Evolutionary conservation across 2,888 invertebrate species (phyloP), one percentile per base, ranked within the genome.

Genomic region (Cepaea hortensis): DNA sequence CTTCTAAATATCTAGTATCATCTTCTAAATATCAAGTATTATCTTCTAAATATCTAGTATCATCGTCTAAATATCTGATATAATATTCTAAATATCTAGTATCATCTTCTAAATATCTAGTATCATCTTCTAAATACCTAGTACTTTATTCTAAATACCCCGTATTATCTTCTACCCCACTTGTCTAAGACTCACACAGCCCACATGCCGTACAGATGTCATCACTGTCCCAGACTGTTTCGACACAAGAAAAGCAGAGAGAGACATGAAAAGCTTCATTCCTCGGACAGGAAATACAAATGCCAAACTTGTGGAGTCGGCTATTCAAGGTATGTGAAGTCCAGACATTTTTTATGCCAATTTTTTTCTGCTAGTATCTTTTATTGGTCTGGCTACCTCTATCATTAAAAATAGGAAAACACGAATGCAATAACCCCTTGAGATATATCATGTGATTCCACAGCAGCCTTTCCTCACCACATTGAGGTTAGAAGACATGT

Each of bases 231-330:
- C 88, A 96, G 98, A 89, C 95, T 97, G 90, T 98, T 98, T 96
- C 98, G 98, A 95, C 98, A 98, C 96, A 98, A 98, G 95, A 96
- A 98, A 65, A 98, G 98, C 89, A 96, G 98, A 85, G 98, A 98
- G 95, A 96, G 98, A 48, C 98, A 98, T 95, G 97, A 98, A 92
- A 98, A 98, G 94, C 96, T 98, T 88, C 98, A 98, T 95, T 98
- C 97, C 0, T 98, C 93, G 15, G 97, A 98, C 95, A 96, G 97
- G 94, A 97, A 97, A 95, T 98, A 98, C 95, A 96, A 97, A 93
- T 98, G 98, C 94, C 96, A 96, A 18, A 97, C 97, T 93, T 98
- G 98, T 95, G 97, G 97, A 92, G 97, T 98, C 7, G 98, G 98
- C 82, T 98, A 98, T 95, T 97, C 98, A 84, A 96, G 98, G 95